phyloP scores from a whole-genome alignment of 2,797 vertebrate genomes.

The Gastrophryne carolinensis region DNA sequence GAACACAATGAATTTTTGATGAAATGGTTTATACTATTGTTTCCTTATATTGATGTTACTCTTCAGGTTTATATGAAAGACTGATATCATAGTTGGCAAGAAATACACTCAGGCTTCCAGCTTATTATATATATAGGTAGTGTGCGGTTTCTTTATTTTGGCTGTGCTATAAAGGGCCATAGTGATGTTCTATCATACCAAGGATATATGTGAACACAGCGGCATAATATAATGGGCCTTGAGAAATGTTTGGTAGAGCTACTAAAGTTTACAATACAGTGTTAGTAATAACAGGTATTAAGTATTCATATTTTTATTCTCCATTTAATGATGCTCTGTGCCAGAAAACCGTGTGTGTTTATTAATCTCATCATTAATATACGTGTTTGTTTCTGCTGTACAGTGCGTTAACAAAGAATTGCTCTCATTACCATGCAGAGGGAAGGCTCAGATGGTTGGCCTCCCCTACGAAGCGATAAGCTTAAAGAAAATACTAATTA shows the following conservation, averaged over 20 bases:
- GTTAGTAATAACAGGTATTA: no score
- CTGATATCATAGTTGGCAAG: background rate
- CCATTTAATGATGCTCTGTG: no score
- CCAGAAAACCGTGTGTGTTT: no score
- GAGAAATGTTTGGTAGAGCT: background rate
- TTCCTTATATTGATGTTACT: constrained; percentile 24
- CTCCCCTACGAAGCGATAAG: no score
- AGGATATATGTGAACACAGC: background rate
- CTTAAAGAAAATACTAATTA: no score
- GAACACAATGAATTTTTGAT: constrained; percentile 41
- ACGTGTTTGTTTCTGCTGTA: no score
- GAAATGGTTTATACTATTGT: constrained; percentile 30
- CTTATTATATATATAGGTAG: background rate
- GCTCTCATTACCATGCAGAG: no score
- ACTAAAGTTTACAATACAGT: background rate
- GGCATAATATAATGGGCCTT: background rate
- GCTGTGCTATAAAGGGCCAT: background rate
- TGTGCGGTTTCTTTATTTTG: background rate
- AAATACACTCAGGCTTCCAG: background rate
- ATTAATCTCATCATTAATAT: no score
- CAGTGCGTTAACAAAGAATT: no score
- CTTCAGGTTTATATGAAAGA: background rate
- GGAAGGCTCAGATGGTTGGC: no score
- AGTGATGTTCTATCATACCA: background rate
- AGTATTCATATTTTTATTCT: no score